Percentiles rank a stretch among this genome's conserved stretches.
Conservation (phyloP, 2,797 vertebrate genomes). For the Etheostoma perlongum region DNA sequence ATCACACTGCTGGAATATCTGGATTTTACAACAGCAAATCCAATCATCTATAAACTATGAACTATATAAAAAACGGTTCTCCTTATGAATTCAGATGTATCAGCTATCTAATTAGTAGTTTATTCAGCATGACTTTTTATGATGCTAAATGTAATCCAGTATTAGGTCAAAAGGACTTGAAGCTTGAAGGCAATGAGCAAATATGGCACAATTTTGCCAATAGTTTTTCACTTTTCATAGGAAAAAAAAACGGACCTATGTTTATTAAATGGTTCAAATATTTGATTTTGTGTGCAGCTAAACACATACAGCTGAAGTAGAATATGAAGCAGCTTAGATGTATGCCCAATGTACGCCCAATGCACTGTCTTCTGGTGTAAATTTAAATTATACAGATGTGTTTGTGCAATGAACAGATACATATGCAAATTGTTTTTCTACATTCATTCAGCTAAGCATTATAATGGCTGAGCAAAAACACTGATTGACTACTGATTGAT, state of each 20-base stretch:
- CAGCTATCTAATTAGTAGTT: not conserved
- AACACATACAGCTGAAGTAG: too few relatives aligned
- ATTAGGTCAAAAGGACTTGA: not conserved
- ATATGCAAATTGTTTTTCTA: not conserved
- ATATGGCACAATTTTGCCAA: not conserved
- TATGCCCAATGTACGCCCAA: too few relatives aligned
- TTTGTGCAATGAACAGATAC: not conserved
- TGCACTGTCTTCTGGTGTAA: not conserved
- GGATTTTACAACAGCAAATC: not conserved
- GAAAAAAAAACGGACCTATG: too few relatives aligned
- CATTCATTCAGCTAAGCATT: too few relatives aligned
- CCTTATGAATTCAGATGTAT: not conserved
- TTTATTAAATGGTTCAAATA: not conserved
- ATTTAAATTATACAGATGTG: not conserved
- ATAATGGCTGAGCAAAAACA: too few relatives aligned
- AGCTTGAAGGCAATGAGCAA: not conserved
- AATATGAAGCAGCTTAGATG: too few relatives aligned
- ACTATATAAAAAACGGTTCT: not conserved
- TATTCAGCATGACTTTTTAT: not conserved
- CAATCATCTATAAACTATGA: not conserved
- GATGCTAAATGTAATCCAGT: not conserved
- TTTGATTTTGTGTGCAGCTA: not conserved
- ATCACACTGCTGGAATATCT: not conserved
- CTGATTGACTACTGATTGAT: too few relatives aligned
- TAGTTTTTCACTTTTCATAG: too few relatives aligned